Evolutionary conservation across 37 sponge, comb jelly and placozoan genomes (phyloP).

Genomic region (Chondrilla cf. caribensis): DNA sequence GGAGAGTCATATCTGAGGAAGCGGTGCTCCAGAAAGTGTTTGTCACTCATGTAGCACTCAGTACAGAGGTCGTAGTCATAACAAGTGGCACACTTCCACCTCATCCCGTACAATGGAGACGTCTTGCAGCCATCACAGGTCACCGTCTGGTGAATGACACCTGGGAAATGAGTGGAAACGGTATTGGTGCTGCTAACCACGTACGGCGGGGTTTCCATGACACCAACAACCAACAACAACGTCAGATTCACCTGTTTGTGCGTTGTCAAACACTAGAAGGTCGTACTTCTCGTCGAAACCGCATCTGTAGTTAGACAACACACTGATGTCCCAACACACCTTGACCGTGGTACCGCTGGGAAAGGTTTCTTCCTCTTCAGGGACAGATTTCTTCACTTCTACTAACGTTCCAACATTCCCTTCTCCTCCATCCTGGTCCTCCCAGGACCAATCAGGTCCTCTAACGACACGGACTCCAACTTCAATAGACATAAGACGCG

Average conservation of each 20-base stretch:
- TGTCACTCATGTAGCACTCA: conserved; percentile 71
- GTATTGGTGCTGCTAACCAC: no score
- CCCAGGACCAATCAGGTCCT: conserved; percentile 89
- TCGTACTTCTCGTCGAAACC: conserved; percentile 68
- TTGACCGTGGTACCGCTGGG: conserved; percentile 27
- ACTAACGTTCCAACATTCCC: conserved; percentile 82
- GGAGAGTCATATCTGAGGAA: conserved; percentile 59
- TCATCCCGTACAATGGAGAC: conserved; percentile 45
- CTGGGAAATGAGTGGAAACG: conserved; percentile 3
- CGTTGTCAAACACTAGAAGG: conserved; percentile 61
- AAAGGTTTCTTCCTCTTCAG: neutral
- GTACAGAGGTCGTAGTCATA: conserved; percentile 86
- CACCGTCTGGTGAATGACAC: conserved; percentile 23
- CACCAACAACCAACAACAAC: no score
- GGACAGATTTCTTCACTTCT: conserved; percentile 24
- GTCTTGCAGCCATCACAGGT: conserved; percentile 65
- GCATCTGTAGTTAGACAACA: conserved; percentile 65
- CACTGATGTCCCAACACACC: conserved; percentile 85
- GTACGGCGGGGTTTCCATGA: no score
- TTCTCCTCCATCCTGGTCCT: conserved; percentile 82
- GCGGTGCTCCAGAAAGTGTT: conserved; percentile 72
- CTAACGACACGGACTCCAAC: conserved; percentile 74
- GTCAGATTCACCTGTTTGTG: conserved; percentile 33
- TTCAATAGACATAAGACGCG: conserved; percentile 25
- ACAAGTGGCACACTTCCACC: conserved; percentile 87